Evolutionary conservation across 2,888 invertebrate species (phyloP).

Genomic region (Yponomeuta sedellus): DNA sequence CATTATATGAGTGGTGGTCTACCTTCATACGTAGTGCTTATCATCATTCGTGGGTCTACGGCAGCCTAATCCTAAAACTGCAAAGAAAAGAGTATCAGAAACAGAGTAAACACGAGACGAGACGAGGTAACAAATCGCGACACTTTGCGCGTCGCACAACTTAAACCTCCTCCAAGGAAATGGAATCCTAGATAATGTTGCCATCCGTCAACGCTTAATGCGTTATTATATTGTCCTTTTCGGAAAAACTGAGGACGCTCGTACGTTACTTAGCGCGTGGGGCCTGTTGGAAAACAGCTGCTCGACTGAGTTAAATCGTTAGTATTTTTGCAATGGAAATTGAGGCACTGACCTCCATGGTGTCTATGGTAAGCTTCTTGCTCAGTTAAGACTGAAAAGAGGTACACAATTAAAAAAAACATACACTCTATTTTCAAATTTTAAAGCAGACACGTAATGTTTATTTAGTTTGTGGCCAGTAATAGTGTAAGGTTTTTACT

Average conservation of each 20-base stretch:
- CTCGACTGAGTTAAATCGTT: background rate
- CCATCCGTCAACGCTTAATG: conserved; percentile 57
- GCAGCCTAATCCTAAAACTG: background rate
- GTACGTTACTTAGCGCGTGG: conserved; percentile 19
- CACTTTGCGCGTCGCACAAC: conserved; percentile 66
- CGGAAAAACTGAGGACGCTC: conserved; percentile 27
- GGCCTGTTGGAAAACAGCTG: background rate
- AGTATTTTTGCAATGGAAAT: too few relatives aligned
- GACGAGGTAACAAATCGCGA: conserved; percentile 54
- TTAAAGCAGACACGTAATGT: too few relatives aligned
- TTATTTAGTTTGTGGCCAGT: too few relatives aligned
- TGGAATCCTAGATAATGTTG: conserved; percentile 59
- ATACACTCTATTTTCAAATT: too few relatives aligned
- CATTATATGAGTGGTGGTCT: too few relatives aligned
- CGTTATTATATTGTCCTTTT: conserved; percentile 47
- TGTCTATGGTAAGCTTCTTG: too few relatives aligned
- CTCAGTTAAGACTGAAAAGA: too few relatives aligned
- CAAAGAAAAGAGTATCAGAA: conserved; percentile 29
- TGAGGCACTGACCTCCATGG: too few relatives aligned
- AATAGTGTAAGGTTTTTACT: too few relatives aligned
- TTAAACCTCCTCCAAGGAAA: conserved; percentile 55
- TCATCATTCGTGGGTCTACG: background rate
- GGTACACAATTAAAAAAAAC: too few relatives aligned
- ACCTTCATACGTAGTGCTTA: too few relatives aligned
- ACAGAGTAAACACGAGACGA: conserved; percentile 52